Evolutionary conservation across 2,797 vertebrate species (phyloP), one percentile per base, ranked within the genome.

Genomic region (Lacerta bilineata): DNA sequence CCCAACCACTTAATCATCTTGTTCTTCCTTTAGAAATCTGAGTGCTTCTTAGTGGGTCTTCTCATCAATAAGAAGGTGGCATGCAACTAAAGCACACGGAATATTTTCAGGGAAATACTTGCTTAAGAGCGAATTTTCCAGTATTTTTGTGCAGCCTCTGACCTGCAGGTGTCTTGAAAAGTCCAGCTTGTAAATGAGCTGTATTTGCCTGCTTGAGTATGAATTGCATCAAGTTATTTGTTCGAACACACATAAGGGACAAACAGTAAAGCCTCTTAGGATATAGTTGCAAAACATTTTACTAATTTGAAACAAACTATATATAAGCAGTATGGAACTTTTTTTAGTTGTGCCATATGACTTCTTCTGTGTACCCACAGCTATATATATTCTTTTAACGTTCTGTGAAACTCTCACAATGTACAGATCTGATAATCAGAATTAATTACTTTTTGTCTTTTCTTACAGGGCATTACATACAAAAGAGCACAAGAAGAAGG

Each of bases 401-500:
- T 59, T 72, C 5, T 41, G 11, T 20, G 11, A 74, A 77, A 36
- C 23, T 33, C 18, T 50, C 4, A 36, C 9, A 76, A 5, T 59
- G 33, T 69, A 36, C 20, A 87, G 20, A 55, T 66, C 33, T 81
- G 23, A 61, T 66, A n/a, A 80, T 13, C 83, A 89, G 43, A 27
- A 1, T 91, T 88, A 59, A 15, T 76, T 23, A 25, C 10, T 68
- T 86, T 23, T 86, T 39, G 15, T 61, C 33, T 39, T 39, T 39
- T 39, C 39, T 88, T 95, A 33, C 91, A 98, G 98, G 98, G 99
- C 25, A 90, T 99, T 86, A 98, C 98, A 27, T 98, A 98, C 89
- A 97, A 96, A 93, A 97, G 96, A 93, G 98, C 99, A 2, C 95
- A 98, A 88, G 97, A 98, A 90, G 96, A 98, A 61, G 98, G 98